Evolutionary conservation across 2,797 vertebrate species (phyloP).

Genomic region (Arremon aurantiirostris): DNA sequence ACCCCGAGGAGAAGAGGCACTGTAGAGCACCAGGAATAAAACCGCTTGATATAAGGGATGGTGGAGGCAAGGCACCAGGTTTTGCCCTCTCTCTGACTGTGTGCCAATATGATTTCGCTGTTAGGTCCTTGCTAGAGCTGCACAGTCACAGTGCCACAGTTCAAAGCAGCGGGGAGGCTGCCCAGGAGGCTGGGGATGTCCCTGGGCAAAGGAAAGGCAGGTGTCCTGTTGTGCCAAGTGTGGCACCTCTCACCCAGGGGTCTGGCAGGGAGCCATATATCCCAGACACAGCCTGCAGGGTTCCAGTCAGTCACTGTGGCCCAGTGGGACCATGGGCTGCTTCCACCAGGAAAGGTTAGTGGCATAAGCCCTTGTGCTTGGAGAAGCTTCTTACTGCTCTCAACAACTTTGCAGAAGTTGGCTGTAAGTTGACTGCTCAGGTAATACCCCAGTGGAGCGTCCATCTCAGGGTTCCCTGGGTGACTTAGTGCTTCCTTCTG

Average conservation of each 20-base stretch:
- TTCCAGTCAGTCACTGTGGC: neutral
- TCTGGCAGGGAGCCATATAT: neutral
- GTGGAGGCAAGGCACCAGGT: neutral
- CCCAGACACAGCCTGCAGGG: neutral
- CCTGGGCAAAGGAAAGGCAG: neutral
- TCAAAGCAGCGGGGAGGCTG: neutral
- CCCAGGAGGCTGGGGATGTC: rapidly evolving
- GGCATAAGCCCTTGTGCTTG: neutral
- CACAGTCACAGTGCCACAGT: neutral
- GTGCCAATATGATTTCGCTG: rapidly evolving
- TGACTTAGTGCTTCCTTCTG: neutral
- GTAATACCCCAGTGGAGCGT: neutral
- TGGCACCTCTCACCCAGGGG: neutral
- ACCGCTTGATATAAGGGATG: neutral
- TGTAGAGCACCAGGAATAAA: neutral
- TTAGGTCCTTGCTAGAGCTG: neutral
- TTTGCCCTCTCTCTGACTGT: rapidly evolving
- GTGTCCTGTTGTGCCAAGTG: rapidly evolving
- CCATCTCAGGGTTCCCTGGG: neutral
- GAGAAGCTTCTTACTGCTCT: neutral
- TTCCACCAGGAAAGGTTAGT: neutral
- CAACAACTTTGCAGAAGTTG: neutral
- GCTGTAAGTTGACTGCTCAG: neutral
- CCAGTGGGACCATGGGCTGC: rapidly evolving
- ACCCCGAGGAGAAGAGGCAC: neutral